These are phyloP conservation scores for Ganaspis sp. DNA, from an alignment of 1,140 invertebrate species.

Conservation along the genomic window DNA sequence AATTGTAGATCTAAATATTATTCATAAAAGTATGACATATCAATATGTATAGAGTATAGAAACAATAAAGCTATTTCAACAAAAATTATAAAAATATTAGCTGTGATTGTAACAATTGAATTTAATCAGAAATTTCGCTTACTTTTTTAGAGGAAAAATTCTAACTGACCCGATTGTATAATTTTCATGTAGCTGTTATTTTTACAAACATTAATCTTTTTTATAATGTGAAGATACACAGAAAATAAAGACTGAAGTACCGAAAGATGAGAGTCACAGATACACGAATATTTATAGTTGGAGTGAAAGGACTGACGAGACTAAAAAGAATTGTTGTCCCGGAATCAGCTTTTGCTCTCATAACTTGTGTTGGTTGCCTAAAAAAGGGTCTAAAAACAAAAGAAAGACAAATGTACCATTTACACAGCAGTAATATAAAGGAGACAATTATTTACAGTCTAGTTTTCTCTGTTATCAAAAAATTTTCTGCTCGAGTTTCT, in stretches of 20 bases:
- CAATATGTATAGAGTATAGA: no score
- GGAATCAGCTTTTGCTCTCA: constrained; percentile 10
- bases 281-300: not conserved
- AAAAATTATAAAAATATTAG: no score
- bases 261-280: not conserved
- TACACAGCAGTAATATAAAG: not conserved
- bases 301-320: constrained; percentile 5
- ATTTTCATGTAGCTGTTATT: no score
- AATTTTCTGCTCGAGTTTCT: not conserved
- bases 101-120: no score
- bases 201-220: no score
- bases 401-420: not conserved
- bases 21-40: no score
- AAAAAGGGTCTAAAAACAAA: not conserved
- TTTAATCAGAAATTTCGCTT: no score
- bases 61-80: no score
- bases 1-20: no score
- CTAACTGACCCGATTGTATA: no score
- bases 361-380: not conserved
- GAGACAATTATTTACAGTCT: not conserved
- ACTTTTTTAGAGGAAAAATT: no score
- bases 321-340: constrained; percentile 7
- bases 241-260: not conserved
- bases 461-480: not conserved
- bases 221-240: not conserved